These are phyloP conservation scores for Lepidurus couesii DNA, from an alignment of 1,140 invertebrate species.

Conservation along the genomic window DNA sequence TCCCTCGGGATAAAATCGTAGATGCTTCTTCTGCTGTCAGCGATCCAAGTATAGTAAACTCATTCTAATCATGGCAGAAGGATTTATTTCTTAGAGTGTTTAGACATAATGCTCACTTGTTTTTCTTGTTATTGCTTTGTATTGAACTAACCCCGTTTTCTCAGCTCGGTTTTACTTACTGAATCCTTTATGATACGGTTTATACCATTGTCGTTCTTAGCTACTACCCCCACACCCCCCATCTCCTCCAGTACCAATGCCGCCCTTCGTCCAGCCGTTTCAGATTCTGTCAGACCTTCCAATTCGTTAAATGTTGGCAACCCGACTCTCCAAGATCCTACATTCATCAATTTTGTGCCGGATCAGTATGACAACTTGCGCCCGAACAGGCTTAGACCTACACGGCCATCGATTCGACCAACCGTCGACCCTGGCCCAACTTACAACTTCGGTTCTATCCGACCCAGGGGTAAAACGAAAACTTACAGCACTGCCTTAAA, in stretches of 20 bases:
- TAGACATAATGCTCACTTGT: neutral
- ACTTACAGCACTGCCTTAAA: neutral
- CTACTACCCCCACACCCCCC: neutral
- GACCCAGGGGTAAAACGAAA: neutral
- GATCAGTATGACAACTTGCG: neutral
- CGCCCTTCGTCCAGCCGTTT: neutral
- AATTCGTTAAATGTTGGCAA: neutral
- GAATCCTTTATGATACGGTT: no score
- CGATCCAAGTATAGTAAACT: conserved; percentile 71
- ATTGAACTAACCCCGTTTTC: no score
- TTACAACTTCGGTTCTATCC: neutral
- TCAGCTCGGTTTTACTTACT: no score
- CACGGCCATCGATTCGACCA: neutral
- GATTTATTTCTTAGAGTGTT: neutral
- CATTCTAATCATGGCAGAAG: neutral
- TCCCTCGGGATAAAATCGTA: conserved; percentile 64
- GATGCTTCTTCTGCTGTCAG: conserved; percentile 51
- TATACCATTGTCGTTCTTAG: neutral
- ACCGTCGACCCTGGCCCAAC: neutral
- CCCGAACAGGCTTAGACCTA: neutral
- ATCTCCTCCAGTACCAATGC: neutral
- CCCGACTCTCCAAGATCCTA: neutral
- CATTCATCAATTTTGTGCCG: neutral
- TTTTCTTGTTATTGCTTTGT: no score
- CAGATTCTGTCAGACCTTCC: neutral